Base-by-base conservation (phyloP, 2,888 invertebrate genomes). In the Eupelmus urozonus region DNA sequence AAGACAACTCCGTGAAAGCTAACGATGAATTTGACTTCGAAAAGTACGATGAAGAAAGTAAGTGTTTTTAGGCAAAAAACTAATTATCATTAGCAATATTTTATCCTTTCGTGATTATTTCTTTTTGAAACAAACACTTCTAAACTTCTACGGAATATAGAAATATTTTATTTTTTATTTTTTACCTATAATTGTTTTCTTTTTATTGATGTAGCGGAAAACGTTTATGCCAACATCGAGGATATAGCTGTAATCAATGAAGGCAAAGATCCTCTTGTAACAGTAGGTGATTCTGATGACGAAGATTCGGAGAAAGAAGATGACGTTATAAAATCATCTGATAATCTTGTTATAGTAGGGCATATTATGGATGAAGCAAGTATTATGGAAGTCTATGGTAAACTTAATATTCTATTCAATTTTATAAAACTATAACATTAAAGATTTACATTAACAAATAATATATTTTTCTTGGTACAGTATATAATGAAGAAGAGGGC, bases 261-360 rank as follows among this genome's bases (percentile, higher is more conserved):
- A 81, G 87, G 85, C 0, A 85, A 84, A 81, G 87, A 89, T 84
- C 86, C 87, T 59, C 79, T 85, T 45, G 72, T 88, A 62, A 88
- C 86, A 45, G 67, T 81, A 18, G 81, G 78, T 1, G 88, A 87
- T 2, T 83, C 81, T 40, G 85, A 88, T 29, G 91, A 92, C 79
- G 90, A 91, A 34, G 92, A 93, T 85, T 95, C 96, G 42, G 96
- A 98, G 85, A 95, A 95, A 84, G 97, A 97, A 84, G 97, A 99
- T 90, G 96, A 97, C 87, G 92, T 95, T 59, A 96, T 99, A 62
- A 96, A 96, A 89, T 93, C 95, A 0, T 93, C 93, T 79, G 99
- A 99, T 88, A 99, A 98, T 90, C 91, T 99, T 25, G 92, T 99
- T 25, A 90, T 97, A 16, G 94, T 96, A 0, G 98, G 97, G 0